phyloP scores from a whole-genome alignment of 2,888 invertebrate genomes.

The Nephrotoma guestfalica region DNA sequence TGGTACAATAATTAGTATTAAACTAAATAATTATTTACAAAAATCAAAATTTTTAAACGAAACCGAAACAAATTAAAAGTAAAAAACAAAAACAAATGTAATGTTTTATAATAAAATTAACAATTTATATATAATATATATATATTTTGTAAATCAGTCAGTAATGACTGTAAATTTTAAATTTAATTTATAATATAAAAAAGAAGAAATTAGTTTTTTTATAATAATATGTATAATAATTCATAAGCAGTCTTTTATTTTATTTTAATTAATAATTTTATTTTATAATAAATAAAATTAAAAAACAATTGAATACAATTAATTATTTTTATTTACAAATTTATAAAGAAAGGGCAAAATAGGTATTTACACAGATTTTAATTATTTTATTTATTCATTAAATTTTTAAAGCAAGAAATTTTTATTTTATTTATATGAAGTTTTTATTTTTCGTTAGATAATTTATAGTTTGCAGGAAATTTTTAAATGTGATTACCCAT shows the following conservation, averaged over 20 bases:
- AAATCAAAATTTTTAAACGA: background rate
- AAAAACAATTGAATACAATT: background rate
- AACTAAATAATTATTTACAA: background rate
- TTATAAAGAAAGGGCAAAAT: background rate
- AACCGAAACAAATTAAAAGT: background rate
- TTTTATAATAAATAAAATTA: background rate
- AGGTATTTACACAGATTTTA: background rate
- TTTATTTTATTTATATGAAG: background rate
- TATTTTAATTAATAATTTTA: background rate
- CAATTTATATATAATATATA: background rate
- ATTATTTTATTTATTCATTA: background rate
- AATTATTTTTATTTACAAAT: background rate
- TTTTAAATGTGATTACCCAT: background rate
- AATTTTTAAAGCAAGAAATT: background rate
- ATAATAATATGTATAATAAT: background rate
- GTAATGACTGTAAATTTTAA: background rate
- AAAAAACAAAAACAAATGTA: background rate
- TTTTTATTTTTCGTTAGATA: too few relatives aligned
- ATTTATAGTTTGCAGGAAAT: background rate
- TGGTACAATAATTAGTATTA: background rate
- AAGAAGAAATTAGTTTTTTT: background rate
- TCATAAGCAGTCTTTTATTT: background rate
- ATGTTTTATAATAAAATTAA: background rate
- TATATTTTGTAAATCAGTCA: background rate
- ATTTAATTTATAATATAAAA: background rate